phyloP scores from a whole-genome alignment of 2,113 vertebrate genomes.

The Nothobranchius kuhntae region DNA sequence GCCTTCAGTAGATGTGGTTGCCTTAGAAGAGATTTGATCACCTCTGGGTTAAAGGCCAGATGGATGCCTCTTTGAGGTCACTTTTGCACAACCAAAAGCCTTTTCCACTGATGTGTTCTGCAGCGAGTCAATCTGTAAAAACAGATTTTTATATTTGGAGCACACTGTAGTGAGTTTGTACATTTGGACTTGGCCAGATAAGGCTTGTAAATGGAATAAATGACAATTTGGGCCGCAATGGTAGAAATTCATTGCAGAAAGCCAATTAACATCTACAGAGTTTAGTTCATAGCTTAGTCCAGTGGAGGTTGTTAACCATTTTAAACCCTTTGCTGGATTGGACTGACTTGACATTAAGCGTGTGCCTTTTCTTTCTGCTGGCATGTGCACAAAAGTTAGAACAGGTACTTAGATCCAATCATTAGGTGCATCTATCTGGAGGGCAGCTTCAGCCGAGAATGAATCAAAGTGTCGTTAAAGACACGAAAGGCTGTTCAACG shows the following conservation, averaged over 20 bases:
- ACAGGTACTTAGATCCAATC: neutral
- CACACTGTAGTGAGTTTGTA: too few species aligned
- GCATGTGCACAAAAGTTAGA: slow-evolving; percentile 2
- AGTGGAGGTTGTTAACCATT: too few species aligned
- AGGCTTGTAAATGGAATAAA: too few species aligned
- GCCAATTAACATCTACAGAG: too few species aligned
- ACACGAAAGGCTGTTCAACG: neutral
- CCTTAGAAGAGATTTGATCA: slow-evolving; percentile 35
- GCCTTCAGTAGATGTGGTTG: slow-evolving; percentile 18
- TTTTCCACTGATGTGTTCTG: too few species aligned
- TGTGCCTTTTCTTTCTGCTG: neutral
- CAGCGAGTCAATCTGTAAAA: too few species aligned
- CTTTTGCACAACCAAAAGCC: neutral
- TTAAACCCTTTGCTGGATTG: neutral
- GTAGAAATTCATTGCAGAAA: too few species aligned
- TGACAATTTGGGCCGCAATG: too few species aligned
- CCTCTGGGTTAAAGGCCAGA: slow-evolving; percentile 9
- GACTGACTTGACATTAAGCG: neutral
- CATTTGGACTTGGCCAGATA: too few species aligned
- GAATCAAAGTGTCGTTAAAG: neutral
- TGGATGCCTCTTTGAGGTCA: neutral
- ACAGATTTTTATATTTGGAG: too few species aligned
- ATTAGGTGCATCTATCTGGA: neutral
- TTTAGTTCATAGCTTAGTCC: too few species aligned
- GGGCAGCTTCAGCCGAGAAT: slow-evolving; percentile 3